Base-by-base conservation (phyloP, 1,140 invertebrate species). In the Platyscapa corneri region DNA sequence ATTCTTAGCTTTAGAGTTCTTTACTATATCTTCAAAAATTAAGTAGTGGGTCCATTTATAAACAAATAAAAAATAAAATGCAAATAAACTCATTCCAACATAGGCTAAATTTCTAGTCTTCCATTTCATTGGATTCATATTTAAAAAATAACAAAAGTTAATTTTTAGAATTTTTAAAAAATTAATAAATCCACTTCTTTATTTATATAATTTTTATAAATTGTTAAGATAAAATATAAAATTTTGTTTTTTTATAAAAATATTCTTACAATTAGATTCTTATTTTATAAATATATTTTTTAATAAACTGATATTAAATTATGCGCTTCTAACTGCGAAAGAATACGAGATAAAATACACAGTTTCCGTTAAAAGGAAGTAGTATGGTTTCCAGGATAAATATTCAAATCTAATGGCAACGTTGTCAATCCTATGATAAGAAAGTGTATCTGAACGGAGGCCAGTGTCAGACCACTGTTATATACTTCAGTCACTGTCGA, bases 1-100 rank as follows among this genome's bases (percentile, higher is more conserved):
- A n/a, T 91, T 90, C 88, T 94, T 93, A 30, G 96, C 94, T 88
- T 94, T 93, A 0, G 94, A 90, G 88, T 95, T 94, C 56, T 89
- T 88, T 86, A 95, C 93, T 56, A 90, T 88, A 76, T 88, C 90
- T 86, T 94, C 92, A 53, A 93, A 90, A 23, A 86, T 67, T 23
- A 91, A 89, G 56, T 89, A 79, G 87, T 91, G 78, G 2, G 84
- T 90, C 88, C 88, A 90, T 80, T 93, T 93, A 81, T 92, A 89
- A 84, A 93, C 42, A 80, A 93, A 89, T 14, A 92, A 30, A 30
- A 85, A 30, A 67, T 85, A 85, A 81, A 85, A 67, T 76, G 39
- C 42, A 82, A 85, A 82, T 53, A 85, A 77, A 82, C 56, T 30
- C 6, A 82, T 30, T 34, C 37, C 70, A 37, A 67, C 65, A 42